Evolutionary conservation across 2,888 invertebrate genomes (phyloP).

Genomic region (Agelastica alni): DNA sequence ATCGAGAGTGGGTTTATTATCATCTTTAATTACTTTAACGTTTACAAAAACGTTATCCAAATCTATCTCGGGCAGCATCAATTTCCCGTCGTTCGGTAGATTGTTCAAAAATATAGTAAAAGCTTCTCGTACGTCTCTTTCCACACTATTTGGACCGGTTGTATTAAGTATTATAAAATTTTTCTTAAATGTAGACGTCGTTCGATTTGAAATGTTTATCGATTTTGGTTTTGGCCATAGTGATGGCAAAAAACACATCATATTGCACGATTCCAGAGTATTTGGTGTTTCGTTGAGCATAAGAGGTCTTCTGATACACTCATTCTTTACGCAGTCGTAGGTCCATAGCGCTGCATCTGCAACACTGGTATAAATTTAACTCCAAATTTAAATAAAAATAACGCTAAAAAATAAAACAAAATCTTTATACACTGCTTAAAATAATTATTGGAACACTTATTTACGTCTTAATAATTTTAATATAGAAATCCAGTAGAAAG

Average conservation of each 20-base stretch:
- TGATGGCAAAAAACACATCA: slow-evolving; percentile 70
- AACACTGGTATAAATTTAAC: slow-evolving; percentile 14
- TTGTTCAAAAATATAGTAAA: slow-evolving; percentile 56
- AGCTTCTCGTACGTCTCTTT: slow-evolving; percentile 56
- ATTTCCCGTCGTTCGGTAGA: slow-evolving; percentile 26
- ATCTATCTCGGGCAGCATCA: slow-evolving; percentile 18
- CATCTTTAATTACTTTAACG: slow-evolving; percentile 52
- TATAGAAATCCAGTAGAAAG: too few relatives aligned
- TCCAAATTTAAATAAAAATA: too few relatives aligned
- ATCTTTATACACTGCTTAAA: too few relatives aligned
- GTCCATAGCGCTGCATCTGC: slow-evolving; percentile 60
- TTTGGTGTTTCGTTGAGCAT: slow-evolving; percentile 53
- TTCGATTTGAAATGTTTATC: slow-evolving; percentile 63
- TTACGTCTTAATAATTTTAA: too few relatives aligned
- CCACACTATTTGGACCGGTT: slow-evolving; percentile 53
- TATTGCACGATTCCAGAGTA: slow-evolving; percentile 71
- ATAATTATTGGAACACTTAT: too few relatives aligned
- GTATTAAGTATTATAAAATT: slow-evolving; percentile 58
- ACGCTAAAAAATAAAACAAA: too few relatives aligned
- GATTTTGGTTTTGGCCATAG: slow-evolving; percentile 78
- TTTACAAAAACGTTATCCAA: slow-evolving; percentile 27
- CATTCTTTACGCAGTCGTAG: slow-evolving; percentile 68
- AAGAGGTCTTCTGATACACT: slow-evolving; percentile 62
- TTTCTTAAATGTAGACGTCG: slow-evolving; percentile 63
- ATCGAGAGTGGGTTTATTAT: slow-evolving; percentile 61